Evolutionary conservation across 1,140 invertebrate species (phyloP), one percentile per base, ranked within the genome.

Genomic region (Drosophila dunni): DNA sequence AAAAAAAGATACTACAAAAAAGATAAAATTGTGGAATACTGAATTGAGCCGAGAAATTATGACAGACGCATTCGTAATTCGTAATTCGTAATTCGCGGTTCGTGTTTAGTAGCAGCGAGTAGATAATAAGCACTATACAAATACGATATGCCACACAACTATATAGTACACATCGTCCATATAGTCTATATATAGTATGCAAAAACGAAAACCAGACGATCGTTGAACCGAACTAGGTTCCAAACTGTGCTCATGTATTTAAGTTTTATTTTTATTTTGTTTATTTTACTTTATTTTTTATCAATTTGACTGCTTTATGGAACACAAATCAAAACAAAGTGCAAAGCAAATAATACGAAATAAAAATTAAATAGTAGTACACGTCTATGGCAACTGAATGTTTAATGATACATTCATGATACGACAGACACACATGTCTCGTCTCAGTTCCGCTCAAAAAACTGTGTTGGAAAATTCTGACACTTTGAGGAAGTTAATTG

Each of bases 401-500:
- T 74, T 61, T 38, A 74, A 69, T 63, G 33, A 38, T 42, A 62
- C 17, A 3, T 10, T 67, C 64, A 34, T 46, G 36, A 36, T 29
- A 29, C 6, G 24, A 5, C 24, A 5, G 24, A 29, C 24, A 5
- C n/a, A n/a, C n/a, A n/a, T n/a, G n/a, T 69, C n/a, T 60, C 29
- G 50, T 24, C 44, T 65, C 54, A 77, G 80, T 88, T 88, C 79
- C 84, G 84, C 63, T 69, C 67, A 57, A 56, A 48, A 24, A 24
- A 29, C 24, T 29, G 48, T 24, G 34, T 8, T 40, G 46, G 40
- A 46, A 66, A 75, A 64, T 67, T 74, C 66, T 72, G 38, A 9
- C 63, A 29, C n/a, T 48, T 81, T 62, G 54, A 89, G 84, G 84
- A 88, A 88, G 80, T 89, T 78, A 71, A 88, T 88, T 88, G 67